Conservation (phyloP, 2,113 vertebrate genomes). For the Cynoglossus semilaevis region DNA sequence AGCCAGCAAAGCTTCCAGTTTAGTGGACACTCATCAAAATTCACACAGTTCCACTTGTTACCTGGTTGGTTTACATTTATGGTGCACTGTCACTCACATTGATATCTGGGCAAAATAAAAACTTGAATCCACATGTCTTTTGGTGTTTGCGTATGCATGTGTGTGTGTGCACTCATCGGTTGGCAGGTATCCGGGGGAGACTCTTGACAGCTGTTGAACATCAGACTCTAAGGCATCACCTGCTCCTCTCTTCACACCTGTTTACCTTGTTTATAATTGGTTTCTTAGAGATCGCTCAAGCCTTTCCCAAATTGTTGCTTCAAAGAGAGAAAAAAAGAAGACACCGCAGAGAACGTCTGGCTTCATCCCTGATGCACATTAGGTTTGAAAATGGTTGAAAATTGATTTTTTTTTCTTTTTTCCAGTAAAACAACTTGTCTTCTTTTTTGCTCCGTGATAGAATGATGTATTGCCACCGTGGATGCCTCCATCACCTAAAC, state of each 20-base stretch:
- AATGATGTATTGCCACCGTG: constrained; percentile 77
- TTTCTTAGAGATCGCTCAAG: constrained; percentile 14
- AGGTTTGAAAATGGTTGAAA: constrained; percentile 58
- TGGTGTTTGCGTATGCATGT: constrained; percentile 6
- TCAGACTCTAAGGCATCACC: constrained; percentile 40
- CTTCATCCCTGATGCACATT: constrained; percentile 43
- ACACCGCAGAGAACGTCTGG: constrained; percentile 20
- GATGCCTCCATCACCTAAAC: constrained; percentile 73
- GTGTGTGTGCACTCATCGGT: constrained; percentile 1
- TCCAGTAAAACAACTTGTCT: constrained; percentile 73
- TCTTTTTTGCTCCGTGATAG: constrained; percentile 64
- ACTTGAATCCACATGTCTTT: constrained; percentile 4
- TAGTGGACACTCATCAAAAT: not conserved
- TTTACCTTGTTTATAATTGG: constrained; percentile 40
- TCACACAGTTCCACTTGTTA: constrained; percentile 22
- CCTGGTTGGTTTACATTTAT: constrained; percentile 46
- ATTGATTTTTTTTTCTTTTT: constrained; percentile 49
- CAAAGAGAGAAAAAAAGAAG: constrained; percentile 21
- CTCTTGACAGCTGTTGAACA: constrained; percentile 46
- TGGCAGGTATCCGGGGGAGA: constrained; percentile 13
- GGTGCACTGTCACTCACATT: constrained; percentile 16
- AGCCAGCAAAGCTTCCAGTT: not conserved
- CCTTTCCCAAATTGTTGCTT: constrained; percentile 11
- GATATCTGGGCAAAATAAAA: constrained; percentile 32
- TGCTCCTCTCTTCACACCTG: constrained; percentile 32